Percentiles rank a stretch among this genome's conserved stretches.
These are phyloP conservation scores for Pterobdella sp. DNA, from an alignment of 2,888 invertebrate species.

Conservation along the genomic window DNA sequence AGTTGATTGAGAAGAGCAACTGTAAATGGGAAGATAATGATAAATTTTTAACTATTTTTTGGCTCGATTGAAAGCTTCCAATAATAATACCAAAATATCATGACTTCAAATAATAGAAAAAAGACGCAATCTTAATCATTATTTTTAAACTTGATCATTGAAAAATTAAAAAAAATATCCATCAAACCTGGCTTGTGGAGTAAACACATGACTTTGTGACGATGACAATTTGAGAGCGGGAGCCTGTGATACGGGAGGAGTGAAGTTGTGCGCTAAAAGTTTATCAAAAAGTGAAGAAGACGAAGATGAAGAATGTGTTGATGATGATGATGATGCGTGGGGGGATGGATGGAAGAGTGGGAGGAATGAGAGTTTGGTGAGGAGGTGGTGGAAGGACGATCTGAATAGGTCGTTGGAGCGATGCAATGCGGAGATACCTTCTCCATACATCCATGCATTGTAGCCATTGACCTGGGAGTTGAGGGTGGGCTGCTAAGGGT, in stretches of 20 bases:
- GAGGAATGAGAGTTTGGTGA: constrained; percentile 40
- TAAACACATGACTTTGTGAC: too few relatives aligned
- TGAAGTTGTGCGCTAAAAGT: too few relatives aligned
- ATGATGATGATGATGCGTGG: background rate
- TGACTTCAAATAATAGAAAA: background rate
- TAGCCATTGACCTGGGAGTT: constrained; percentile 45
- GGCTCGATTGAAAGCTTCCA: too few relatives aligned
- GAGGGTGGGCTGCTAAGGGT: background rate
- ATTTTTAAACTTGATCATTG: too few relatives aligned
- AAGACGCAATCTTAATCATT: background rate
- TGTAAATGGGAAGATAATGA: background rate
- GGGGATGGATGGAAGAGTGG: background rate
- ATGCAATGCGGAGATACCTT: constrained; percentile 43
- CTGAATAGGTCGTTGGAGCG: constrained; percentile 44
- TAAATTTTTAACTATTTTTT: background rate
- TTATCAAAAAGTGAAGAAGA: too few relatives aligned
- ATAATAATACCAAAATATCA: background rate
- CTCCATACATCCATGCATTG: constrained; percentile 43
- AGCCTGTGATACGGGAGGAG: too few relatives aligned
- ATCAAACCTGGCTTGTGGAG: too few relatives aligned
- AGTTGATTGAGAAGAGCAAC: background rate
- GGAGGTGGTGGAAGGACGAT: constrained; percentile 44
- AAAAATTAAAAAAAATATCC: too few relatives aligned
- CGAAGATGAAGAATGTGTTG: constrained; percentile 12
- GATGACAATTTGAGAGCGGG: too few relatives aligned